phyloP scores from a whole-genome alignment of 2,797 vertebrate genomes.

The Heliangelus exortis region DNA sequence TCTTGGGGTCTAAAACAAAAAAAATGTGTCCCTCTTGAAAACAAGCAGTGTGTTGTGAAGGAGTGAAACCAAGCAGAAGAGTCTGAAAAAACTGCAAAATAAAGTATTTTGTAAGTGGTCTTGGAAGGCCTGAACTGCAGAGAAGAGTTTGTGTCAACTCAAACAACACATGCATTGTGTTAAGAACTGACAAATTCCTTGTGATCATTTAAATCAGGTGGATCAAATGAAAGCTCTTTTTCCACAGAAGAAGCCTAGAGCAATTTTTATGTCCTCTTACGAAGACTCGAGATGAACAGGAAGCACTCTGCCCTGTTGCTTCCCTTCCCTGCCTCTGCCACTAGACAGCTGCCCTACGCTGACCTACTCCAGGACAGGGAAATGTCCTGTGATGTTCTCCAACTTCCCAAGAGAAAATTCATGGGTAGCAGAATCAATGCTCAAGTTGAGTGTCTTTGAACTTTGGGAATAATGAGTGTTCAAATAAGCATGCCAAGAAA shows the following conservation, averaged over 20 bases:
- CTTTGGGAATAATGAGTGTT: neutral
- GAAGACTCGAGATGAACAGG: neutral
- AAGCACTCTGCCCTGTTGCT: neutral
- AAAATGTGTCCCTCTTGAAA: neutral
- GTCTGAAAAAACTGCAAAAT: neutral
- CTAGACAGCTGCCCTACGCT: neutral
- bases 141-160: neutral
- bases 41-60: neutral
- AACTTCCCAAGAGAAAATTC: neutral
- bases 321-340: neutral
- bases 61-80: neutral
- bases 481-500: neutral
- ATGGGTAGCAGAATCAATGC: neutral
- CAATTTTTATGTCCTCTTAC: neutral
- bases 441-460: neutral
- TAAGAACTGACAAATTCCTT: neutral
- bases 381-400: neutral
- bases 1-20: neutral
- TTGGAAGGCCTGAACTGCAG: neutral
- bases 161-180: neutral
- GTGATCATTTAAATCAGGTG: neutral
- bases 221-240: neutral
- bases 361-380: neutral
- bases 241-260: neutral
- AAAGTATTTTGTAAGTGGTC: neutral